Percentiles rank a stretch among this genome's conserved stretches.
These are phyloP conservation scores for Acrocephalus scirpaceus DNA, from an alignment of 2,797 vertebrate species.

Conservation along the genomic window DNA sequence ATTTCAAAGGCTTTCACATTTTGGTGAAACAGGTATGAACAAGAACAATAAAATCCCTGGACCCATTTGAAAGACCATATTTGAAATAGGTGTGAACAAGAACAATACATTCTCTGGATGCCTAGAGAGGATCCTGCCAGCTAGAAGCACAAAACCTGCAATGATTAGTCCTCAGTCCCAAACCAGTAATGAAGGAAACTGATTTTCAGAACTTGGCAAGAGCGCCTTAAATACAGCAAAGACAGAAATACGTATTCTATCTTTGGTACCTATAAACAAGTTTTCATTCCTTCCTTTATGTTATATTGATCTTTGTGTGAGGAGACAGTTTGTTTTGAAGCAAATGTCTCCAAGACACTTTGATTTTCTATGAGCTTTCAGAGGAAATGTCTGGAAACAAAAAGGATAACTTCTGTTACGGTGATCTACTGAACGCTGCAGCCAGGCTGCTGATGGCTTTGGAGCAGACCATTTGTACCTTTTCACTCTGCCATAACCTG, in stretches of 20 bases:
- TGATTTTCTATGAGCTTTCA: background rate
- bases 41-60: background rate
- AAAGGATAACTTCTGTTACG: background rate
- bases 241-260: background rate
- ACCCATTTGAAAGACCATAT: background rate
- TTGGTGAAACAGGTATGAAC: background rate
- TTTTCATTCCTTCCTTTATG: background rate
- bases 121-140: background rate
- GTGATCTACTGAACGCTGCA: accelerated
- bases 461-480: background rate
- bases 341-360: background rate
- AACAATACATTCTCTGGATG: background rate
- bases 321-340: background rate
- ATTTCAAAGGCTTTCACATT: background rate
- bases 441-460: accelerated
- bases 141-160: background rate
- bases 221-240: background rate
- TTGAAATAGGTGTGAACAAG: background rate
- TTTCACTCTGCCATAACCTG: background rate
- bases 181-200: background rate
- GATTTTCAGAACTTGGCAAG: background rate
- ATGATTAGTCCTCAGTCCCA: background rate
- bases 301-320: background rate
- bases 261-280: background rate
- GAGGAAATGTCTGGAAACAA: background rate